phyloP scores from a whole-genome alignment of 23 tunicate species.

The Aplidium turbinatum region DNA sequence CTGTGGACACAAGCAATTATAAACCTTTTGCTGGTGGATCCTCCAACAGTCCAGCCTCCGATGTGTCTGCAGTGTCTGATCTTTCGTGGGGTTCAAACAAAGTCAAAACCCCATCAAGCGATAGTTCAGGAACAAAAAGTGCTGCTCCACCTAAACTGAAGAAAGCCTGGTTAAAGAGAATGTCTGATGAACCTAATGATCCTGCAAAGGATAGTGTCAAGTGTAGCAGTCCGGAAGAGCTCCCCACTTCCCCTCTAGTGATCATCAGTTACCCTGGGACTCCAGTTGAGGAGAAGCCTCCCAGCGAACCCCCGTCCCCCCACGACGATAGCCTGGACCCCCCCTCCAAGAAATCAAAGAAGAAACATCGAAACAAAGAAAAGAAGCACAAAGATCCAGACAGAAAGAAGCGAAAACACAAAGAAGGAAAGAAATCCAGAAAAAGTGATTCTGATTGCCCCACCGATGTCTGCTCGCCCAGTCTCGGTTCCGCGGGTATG shows the following conservation, averaged over 20 bases:
- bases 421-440: conserved; percentile 13
- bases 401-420: conserved; percentile 38
- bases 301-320: neutral
- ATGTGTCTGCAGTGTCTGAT: conserved; percentile 10
- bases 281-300: neutral
- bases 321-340: conserved; percentile 20
- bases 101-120: neutral
- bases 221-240: conserved; percentile 3
- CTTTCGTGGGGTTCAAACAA: conserved; percentile 11
- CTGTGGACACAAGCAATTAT: too few relatives aligned
- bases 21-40: too few relatives aligned
- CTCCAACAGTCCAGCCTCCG: conserved; percentile 16
- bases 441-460: conserved; percentile 12
- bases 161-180: conserved; percentile 50
- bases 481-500: too few relatives aligned
- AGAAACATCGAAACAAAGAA: conserved; percentile 43
- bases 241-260: neutral
- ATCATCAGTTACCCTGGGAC: neutral
- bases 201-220: conserved; percentile 1
- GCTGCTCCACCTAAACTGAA: conserved; percentile 29
- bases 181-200: conserved; percentile 33
- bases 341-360: conserved; percentile 32
- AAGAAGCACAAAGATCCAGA: conserved; percentile 42
- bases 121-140: neutral
- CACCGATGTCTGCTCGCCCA: neutral